Evolutionary conservation across 2,113 vertebrate genomes (phyloP), one percentile per base, ranked within the genome.

Genomic region (Girardinichthys multiradiatus): DNA sequence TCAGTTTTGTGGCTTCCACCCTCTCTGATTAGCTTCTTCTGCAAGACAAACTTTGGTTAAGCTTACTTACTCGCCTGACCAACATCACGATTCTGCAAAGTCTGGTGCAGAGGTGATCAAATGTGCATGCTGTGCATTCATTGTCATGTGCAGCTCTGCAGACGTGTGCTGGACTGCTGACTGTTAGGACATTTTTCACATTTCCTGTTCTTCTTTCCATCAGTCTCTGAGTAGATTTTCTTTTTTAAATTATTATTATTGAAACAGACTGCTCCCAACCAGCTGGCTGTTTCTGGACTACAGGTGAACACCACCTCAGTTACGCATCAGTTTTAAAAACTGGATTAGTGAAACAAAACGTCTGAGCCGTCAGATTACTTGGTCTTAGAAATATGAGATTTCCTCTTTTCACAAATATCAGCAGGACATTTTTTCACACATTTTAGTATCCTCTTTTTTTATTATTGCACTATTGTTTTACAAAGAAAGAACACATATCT

Each of bases 131-230:
- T 70, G 51, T 30, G 54, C 13, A 3, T 37, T 58, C 1, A 0
- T 29, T 24, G 37, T 74, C 70, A 76, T 37, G 72, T 74, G 64
- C 65, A 14, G 48, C 7, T 7, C 12, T 15, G 13, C 51, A 9
- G 6, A 10, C 35, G 45, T 3, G 30, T 37, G 62, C 1, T 54
- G 73, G 72, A 74, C 74, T 91, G 93, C 92, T 94, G 93, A 94
- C 86, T 82, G 21, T 68, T 11, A 77, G 73, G 88, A 82, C 93
- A 93, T 73, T 67, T n/a, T 28, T 27, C n/a, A 66, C 1, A 57
- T 83, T 94, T 93, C 92, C 93, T 90, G 84, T 87, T 70, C 83
- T 77, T 30, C 31, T 61, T 60, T 84, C 89, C 87, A 54, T 77
- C 77, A 81, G 66, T 68, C 64, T 84, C 19, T 5, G 3, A 71